Evolutionary conservation across 2,888 invertebrate species (phyloP).

Genomic region (Phytoseiulus persimilis): DNA sequence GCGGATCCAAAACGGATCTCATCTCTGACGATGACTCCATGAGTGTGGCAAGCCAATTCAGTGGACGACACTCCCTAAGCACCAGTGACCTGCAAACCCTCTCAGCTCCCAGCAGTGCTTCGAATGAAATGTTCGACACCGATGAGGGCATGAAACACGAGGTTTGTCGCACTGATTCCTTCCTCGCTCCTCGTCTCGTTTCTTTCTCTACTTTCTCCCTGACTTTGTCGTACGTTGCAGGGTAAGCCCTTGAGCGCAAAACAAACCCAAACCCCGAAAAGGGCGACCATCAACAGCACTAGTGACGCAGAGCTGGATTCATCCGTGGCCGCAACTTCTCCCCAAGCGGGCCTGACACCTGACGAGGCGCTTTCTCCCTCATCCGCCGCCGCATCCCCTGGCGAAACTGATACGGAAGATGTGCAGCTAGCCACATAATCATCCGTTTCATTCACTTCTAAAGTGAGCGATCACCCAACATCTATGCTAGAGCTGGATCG

Average conservation of each 20-base stretch:
- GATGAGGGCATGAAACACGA: constrained; percentile 15
- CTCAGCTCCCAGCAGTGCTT: constrained; percentile 60
- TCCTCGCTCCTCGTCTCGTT: background rate
- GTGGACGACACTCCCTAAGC: constrained; percentile 65
- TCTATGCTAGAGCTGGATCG: too few relatives aligned
- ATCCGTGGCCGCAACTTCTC: constrained; percentile 17
- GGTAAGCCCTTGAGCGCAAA: background rate
- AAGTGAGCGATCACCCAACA: background rate
- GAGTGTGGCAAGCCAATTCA: constrained; percentile 44
- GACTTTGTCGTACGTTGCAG: background rate
- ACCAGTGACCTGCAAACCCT: constrained; percentile 71
- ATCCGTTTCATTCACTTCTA: background rate
- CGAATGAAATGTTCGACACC: constrained; percentile 48
- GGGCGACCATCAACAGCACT: constrained; percentile 17
- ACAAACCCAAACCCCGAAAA: background rate
- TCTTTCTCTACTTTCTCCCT: background rate
- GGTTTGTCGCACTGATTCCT: background rate
- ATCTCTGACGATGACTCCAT: constrained; percentile 47
- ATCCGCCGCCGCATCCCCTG: constrained; percentile 7
- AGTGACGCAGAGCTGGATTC: constrained; percentile 31
- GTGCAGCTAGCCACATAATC: background rate
- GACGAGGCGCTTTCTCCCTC: constrained; percentile 12
- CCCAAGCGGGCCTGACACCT: constrained; percentile 26
- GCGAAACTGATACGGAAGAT: constrained; percentile 26
- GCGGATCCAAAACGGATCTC: constrained; percentile 59